Evolutionary conservation across 2,888 invertebrate species (phyloP).

Genomic region (Apantesis nais): DNA sequence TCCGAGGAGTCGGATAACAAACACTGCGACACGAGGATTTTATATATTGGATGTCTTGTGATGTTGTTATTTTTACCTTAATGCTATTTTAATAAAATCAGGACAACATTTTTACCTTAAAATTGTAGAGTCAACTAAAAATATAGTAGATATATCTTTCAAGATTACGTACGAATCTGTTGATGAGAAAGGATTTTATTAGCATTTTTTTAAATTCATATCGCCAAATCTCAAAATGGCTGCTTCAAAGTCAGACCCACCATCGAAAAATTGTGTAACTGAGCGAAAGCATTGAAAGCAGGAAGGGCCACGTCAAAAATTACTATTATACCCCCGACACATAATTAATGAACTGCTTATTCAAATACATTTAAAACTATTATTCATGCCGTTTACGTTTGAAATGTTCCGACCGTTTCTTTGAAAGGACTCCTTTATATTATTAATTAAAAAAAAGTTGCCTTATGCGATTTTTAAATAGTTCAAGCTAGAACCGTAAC

Average conservation of each 20-base stretch:
- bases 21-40: no score
- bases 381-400: constrained; percentile 85
- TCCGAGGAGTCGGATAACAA: no score
- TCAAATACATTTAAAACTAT: constrained; percentile 86
- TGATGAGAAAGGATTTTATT: background rate
- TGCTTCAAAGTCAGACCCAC: constrained; percentile 48
- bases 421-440: constrained; percentile 74
- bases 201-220: background rate
- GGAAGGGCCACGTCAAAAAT: constrained; percentile 84
- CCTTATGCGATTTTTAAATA: constrained; percentile 74
- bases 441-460: constrained; percentile 77
- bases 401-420: constrained; percentile 80
- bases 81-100: no score
- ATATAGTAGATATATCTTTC: background rate
- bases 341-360: constrained; percentile 85
- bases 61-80: no score
- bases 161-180: background rate
- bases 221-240: constrained; percentile 15
- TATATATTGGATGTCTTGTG: no score
- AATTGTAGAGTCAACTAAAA: background rate
- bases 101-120: no score
- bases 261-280: constrained; percentile 77
- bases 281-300: constrained; percentile 77
- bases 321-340: constrained; percentile 78
- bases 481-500: constrained; percentile 55